Evolutionary conservation across 2,797 vertebrate genomes (phyloP).

Genomic region (Smutsia temminckii): DNA sequence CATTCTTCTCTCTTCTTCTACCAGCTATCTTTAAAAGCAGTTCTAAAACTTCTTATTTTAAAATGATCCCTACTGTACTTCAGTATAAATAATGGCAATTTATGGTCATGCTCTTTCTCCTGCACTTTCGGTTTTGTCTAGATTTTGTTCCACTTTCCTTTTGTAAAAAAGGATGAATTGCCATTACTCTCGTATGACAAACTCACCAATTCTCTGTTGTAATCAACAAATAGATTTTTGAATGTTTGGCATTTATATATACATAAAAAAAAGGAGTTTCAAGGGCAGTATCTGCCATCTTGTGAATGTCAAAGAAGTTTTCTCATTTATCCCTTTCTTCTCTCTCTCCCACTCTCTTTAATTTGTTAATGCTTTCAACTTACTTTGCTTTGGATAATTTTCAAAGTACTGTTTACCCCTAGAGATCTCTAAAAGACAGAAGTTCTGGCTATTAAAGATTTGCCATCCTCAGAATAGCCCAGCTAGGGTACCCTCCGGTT

Average conservation of each 20-base stretch:
- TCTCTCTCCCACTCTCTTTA: conserved; percentile 74
- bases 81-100: not conserved
- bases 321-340: conserved; percentile 48
- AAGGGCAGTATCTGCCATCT: conserved; percentile 67
- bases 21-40: not conserved
- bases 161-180: not conserved
- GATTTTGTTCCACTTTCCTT: not conserved
- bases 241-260: conserved; percentile 61
- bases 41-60: conserved; percentile 1
- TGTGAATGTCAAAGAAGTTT: conserved; percentile 65
- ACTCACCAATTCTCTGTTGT: conserved; percentile 70
- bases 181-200: not conserved
- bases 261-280: conserved; percentile 42
- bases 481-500: conserved; percentile 86
- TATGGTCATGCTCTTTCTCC: not conserved
- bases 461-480: conserved; percentile 83
- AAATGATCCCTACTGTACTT: fast-evolving
- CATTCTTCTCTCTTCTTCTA: not conserved
- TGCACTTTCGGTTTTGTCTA: not conserved
- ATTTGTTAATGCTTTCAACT: conserved; percentile 86
- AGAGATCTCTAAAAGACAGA: conserved; percentile 84
- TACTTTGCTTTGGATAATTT: conserved; percentile 88
- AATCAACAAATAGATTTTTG: conserved; percentile 67
- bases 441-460: conserved; percentile 87
- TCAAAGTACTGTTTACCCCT: conserved; percentile 85